Base-by-base conservation (phyloP, 2,797 vertebrate genomes). In the Caiman crocodilus region DNA sequence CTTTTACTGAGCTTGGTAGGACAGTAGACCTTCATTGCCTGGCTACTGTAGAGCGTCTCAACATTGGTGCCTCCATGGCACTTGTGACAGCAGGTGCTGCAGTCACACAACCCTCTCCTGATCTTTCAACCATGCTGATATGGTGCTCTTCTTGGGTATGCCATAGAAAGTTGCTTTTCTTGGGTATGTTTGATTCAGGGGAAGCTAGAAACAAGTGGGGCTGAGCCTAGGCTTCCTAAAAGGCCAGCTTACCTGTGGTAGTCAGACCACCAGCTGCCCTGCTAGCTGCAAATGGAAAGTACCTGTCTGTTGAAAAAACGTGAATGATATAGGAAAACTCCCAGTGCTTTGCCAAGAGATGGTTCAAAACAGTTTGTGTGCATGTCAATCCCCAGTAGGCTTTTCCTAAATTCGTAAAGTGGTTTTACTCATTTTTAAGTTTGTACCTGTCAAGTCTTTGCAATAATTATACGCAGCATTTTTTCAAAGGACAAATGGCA, bases 301-400 rank as follows among this genome's bases (percentile, higher is more conserved):
- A 94, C 94, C 93, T 90, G 25, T 90, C 92, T 7, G 3, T 64
- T 3, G 28, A 76, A 0, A 0, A 13, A 95, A 85, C 0, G 2
- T 67, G 94, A 95, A 94, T 94, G 95, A 90, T 90, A 92, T 18
- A 86, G 83, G 35, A 81, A 91, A 87, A 90, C 88, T 9, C 64
- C 64, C 7, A 4, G 17, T 28, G 28, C 28, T 65, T n/a, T 65
- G 9, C 30, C 30, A 65, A 65, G 16, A 26, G 15, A 16, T 15
- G 30, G 64, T 65, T 65, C 30, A 50, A n/a, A 8, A n/a, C 64
- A 65, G 64, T n/a, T 65, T 26, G 8, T 15, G 9, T 8, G 5
- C 30, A n/a, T 65, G 64, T 30, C 64, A 65, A 30, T 15, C 64
- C 64, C 64, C 64, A 17, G 0, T 87, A 85, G 92, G 76, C 90